Percentiles rank a stretch among this genome's conserved stretches.
Conservation (phyloP, 1,140 invertebrate genomes). For the Eriocheir sinensis region DNA sequence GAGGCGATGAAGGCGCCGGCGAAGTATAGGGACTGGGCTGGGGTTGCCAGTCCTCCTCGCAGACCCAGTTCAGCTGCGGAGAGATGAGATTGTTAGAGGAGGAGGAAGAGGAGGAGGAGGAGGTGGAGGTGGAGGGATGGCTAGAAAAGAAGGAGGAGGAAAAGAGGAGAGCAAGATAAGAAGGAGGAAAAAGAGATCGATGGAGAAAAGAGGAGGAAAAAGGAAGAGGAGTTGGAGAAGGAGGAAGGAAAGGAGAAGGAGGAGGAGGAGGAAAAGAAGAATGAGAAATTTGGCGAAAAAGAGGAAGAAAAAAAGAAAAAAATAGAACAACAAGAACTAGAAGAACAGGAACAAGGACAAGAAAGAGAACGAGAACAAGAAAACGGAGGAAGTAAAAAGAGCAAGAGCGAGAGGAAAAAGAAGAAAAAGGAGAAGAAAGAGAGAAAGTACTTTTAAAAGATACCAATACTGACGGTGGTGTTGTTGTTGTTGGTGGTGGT, state of each 20-base stretch:
- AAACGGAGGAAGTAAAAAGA: neutral
- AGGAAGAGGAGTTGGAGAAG: neutral
- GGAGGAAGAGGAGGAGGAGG: neutral
- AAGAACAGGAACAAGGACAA: neutral
- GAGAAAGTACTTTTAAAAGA: neutral
- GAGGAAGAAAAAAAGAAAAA: neutral
- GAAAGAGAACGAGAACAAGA: neutral
- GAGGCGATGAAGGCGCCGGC: conserved; percentile 92
- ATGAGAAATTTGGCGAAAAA: too few species aligned
- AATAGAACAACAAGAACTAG: neutral
- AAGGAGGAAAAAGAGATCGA: neutral
- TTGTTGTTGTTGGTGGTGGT: too few species aligned
- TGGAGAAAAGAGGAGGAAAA: neutral
- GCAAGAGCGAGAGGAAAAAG: too few species aligned
- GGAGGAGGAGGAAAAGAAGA: neutral
- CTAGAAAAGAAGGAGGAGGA: neutral
- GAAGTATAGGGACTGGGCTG: conserved; percentile 92
- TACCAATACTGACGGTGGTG: too few species aligned
- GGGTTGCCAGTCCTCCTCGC: conserved; percentile 88
- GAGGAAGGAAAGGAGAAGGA: neutral
- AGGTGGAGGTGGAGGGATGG: neutral
- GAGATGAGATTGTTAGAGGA: neutral
- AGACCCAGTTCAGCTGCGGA: conserved; percentile 88
- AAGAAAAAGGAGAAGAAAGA: too few species aligned
- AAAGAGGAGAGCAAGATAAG: neutral